These are phyloP conservation scores for Oreochromis tanganicae DNA, from an alignment of 2,113 vertebrate species.

Conservation along the genomic window DNA sequence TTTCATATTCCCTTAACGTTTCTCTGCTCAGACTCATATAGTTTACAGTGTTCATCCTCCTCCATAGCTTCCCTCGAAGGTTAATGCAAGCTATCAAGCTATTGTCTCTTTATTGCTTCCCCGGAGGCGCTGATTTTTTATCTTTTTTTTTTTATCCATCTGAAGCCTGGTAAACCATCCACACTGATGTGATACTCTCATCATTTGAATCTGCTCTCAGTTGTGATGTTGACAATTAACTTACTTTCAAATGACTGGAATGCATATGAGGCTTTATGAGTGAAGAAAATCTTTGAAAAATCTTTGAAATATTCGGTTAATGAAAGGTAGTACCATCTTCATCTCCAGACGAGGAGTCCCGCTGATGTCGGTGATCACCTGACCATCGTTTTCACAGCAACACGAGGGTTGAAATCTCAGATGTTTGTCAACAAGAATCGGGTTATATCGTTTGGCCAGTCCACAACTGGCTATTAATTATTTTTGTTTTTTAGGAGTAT, in stretches of 20 bases:
- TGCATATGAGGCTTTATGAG: background rate
- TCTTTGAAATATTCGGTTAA: background rate
- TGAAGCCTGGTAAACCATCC: background rate
- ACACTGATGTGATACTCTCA: background rate
- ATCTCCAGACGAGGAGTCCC: background rate
- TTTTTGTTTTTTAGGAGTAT: background rate
- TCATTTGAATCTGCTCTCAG: background rate
- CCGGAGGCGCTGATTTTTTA: background rate
- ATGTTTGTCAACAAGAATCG: background rate
- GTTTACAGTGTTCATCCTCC: background rate
- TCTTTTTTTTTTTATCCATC: background rate
- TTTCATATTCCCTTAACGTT: conserved; percentile 6
- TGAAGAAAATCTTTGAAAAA: background rate
- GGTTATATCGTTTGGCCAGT: background rate
- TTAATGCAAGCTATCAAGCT: conserved; percentile 26
- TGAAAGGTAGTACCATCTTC: background rate
- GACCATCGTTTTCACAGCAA: background rate
- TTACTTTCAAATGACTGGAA: background rate
- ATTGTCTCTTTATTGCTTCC: background rate
- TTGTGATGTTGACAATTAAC: background rate
- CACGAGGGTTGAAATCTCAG: background rate
- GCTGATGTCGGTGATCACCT: background rate
- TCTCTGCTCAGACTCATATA: background rate
- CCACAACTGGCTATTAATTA: too few species aligned
- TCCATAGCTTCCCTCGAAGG: background rate